Conservation (phyloP, 2,797 vertebrate species). For the Psittacula echo region DNA sequence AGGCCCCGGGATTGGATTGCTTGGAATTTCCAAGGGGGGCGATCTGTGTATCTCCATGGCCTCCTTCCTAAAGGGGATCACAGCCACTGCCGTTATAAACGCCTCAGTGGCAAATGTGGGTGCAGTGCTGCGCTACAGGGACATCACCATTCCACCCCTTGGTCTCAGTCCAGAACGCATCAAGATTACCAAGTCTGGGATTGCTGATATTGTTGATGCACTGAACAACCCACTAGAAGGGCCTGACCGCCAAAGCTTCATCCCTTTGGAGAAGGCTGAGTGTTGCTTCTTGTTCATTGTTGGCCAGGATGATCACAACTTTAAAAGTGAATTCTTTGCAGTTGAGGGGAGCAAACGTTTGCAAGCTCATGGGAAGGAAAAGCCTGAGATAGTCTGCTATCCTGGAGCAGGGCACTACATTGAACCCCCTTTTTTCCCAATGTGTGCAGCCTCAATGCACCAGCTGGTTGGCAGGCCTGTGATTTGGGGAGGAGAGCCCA, state of each 20-base stretch:
- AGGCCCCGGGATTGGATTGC: conserved; percentile 84
- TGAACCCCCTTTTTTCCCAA: conserved; percentile 87
- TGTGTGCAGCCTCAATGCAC: conserved; percentile 80
- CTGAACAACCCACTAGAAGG: conserved; percentile 79
- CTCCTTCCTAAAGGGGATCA: conserved; percentile 85
- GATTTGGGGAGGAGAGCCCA: conserved; percentile 86
- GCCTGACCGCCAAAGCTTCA: conserved; percentile 72
- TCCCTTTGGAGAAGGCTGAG: conserved; percentile 83
- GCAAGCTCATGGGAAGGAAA: conserved; percentile 82
- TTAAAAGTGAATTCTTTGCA: conserved; percentile 85
- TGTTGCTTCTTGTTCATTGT: conserved; percentile 84
- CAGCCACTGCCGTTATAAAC: conserved; percentile 84
- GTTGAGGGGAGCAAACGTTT: conserved; percentile 79
- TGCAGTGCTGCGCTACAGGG: conserved; percentile 79
- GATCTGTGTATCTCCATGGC: conserved; percentile 87
- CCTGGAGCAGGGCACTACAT: conserved; percentile 88
- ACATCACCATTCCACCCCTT: conserved; percentile 78
- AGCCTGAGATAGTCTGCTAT: conserved; percentile 84
- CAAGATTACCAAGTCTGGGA: conserved; percentile 71
- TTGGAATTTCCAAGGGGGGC: conserved; percentile 89
- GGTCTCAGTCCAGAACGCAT: neutral
- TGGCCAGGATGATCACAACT: conserved; percentile 84
- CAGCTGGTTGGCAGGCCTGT: conserved; percentile 63
- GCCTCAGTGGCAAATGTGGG: conserved; percentile 80
- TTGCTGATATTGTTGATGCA: conserved; percentile 67